Evolutionary conservation across 2,797 vertebrate genomes (phyloP).

Genomic region (Anisognathus igniventris): DNA sequence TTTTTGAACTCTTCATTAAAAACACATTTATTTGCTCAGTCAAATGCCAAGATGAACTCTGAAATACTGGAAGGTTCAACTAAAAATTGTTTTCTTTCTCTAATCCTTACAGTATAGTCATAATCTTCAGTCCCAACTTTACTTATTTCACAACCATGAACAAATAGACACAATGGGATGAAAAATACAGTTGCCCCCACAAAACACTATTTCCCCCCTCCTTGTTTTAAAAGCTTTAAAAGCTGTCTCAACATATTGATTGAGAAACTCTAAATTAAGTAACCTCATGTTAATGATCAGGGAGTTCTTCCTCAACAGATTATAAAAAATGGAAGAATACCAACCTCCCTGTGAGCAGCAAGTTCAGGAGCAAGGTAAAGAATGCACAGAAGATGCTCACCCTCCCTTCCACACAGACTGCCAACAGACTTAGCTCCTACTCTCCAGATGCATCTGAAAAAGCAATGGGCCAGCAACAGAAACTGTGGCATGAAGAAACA

Average conservation of each 20-base stretch:
- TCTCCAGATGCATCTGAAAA: background rate
- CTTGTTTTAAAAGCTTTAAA: background rate
- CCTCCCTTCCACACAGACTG: background rate
- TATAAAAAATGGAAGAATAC: background rate
- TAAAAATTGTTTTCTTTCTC: background rate
- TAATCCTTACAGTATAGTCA: background rate
- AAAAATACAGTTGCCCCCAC: background rate
- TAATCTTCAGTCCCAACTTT: background rate
- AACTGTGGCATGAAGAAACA: background rate
- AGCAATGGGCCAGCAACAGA: background rate
- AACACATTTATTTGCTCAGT: constrained; percentile 54
- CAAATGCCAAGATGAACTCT: constrained; percentile 31
- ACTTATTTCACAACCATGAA: background rate
- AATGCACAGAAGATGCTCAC: background rate
- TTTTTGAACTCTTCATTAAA: constrained; percentile 48
- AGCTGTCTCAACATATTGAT: background rate
- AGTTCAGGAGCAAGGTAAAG: background rate
- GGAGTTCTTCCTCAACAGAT: background rate
- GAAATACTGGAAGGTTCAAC: constrained; percentile 7
- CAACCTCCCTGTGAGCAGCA: background rate
- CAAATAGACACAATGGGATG: background rate
- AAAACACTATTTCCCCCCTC: background rate
- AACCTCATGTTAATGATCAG: background rate
- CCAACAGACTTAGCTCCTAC: background rate
- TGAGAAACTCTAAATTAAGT: background rate